Evolutionary conservation across 2,113 vertebrate genomes (phyloP).

Genomic region (Pedionomus torquatus): DNA sequence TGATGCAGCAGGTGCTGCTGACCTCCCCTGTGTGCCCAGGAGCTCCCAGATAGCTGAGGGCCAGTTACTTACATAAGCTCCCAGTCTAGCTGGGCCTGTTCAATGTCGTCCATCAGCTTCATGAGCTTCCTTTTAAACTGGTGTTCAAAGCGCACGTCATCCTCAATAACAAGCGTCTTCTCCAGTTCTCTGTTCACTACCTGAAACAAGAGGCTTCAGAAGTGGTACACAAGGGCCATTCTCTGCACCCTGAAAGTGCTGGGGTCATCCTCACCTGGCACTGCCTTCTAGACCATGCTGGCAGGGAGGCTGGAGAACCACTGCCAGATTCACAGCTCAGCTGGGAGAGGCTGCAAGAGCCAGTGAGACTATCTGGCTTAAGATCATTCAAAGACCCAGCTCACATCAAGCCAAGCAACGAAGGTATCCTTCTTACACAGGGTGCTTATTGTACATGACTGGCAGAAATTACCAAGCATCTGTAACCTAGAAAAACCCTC

Average conservation of each 20-base stretch:
- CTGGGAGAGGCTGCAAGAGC: background rate
- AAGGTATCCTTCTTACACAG: slow-evolving; percentile 82
- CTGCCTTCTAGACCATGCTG: background rate
- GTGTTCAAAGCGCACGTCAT: slow-evolving; percentile 94
- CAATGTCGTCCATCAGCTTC: slow-evolving; percentile 87
- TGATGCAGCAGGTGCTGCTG: background rate
- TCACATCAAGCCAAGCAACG: accelerated
- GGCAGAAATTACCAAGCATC: slow-evolving; percentile 83
- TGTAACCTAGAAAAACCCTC: background rate
- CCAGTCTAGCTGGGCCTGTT: slow-evolving; percentile 88
- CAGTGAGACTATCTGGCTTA: background rate
- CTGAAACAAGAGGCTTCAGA: slow-evolving; percentile 62
- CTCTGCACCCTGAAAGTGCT: background rate
- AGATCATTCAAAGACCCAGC: background rate
- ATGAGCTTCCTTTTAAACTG: slow-evolving; percentile 88
- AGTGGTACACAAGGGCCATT: accelerated
- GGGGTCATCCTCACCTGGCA: background rate
- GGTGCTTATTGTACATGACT: slow-evolving; percentile 96
- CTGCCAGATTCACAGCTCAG: background rate
- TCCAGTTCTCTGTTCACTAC: slow-evolving; percentile 84
- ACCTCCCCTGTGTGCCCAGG: accelerated
- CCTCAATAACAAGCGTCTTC: slow-evolving; percentile 89
- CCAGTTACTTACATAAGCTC: slow-evolving; percentile 93
- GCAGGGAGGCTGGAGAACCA: background rate
- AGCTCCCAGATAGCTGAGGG: background rate